Evolutionary conservation across 1,140 invertebrate genomes (phyloP).

Genomic region (Drosophila persimilis): DNA sequence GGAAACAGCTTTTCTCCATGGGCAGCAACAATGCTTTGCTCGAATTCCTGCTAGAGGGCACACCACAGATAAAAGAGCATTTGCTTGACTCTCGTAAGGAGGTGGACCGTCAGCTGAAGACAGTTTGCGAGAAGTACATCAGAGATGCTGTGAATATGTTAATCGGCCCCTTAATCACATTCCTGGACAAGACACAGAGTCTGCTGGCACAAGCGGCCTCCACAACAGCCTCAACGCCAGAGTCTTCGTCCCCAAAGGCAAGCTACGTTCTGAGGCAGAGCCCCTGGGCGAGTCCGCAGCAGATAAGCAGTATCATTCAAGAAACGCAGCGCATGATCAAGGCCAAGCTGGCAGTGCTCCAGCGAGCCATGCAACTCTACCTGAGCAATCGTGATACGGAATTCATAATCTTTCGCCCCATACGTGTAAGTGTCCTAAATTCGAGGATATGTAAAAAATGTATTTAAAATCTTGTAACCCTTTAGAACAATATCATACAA

Average conservation of each 20-base stretch:
- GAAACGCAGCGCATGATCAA: conserved; percentile 90
- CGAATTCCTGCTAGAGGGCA: conserved; percentile 95
- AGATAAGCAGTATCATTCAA: conserved; percentile 85
- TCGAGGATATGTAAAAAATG: neutral
- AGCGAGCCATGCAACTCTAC: conserved; percentile 96
- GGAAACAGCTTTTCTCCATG: conserved; percentile 93
- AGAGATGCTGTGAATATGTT: conserved; percentile 90
- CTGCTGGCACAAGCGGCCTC: conserved; percentile 43
- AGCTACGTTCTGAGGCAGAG: conserved; percentile 81
- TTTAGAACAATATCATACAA: conserved; percentile 94
- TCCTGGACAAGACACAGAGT: conserved; percentile 88
- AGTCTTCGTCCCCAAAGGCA: conserved; percentile 39
- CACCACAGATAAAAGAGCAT: conserved; percentile 95
- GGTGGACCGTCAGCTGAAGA: conserved; percentile 95
- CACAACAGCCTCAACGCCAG: conserved; percentile 6
- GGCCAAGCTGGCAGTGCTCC: conserved; percentile 90
- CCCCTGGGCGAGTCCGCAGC: conserved; percentile 84
- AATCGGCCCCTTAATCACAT: conserved; percentile 88
- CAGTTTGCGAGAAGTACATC: conserved; percentile 96
- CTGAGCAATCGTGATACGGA: conserved; percentile 98
- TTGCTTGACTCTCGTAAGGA: conserved; percentile 97
- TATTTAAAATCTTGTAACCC: conserved; percentile 30
- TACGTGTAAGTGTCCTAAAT: conserved; percentile 86
- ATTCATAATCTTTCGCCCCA: conserved; percentile 96
- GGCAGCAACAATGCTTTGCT: conserved; percentile 95